Base-by-base conservation (phyloP, 2,888 invertebrate species). In the Eupelmus urozonus region DNA sequence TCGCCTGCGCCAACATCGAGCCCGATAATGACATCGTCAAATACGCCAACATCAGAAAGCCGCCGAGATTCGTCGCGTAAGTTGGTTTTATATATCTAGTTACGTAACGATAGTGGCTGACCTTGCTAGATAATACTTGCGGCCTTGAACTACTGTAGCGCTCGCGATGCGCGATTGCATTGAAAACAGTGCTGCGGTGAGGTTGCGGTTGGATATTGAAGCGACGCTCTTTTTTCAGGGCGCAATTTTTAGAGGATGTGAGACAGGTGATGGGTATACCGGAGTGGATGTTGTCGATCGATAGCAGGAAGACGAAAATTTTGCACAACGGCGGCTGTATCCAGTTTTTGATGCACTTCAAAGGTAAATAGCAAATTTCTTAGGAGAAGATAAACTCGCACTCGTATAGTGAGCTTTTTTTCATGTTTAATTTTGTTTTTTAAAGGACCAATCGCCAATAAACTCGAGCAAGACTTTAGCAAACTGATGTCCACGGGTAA, bases 1-100 rank as follows among this genome's bases (percentile, higher is more conserved):
- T 95, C 88, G 97, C 97, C 0, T 97, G 97, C 89, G 97, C 97
- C 70, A 97, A 97, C 88, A 96, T 98, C 80, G 95, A 95, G 86
- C 95, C 96, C 0, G 97, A 97, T 88, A 94, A 96, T 86, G 96
- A 97, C 88, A 96, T 97, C 80, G 94, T 97, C 67, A 97, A 97
- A 90, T 97, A 95, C 85, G 95, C 95, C 0, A 97, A 97, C 83
- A 93, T 97, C 40, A 94, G 95, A 89, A 96, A 95, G 88, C 95
- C 96, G 62, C 96, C 97, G 0, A 92, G 96, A 89, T 97, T 97
- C 90, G 96, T 96, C 20, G 92, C 96, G 96, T 97, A 91, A 93
- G 94, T 85, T 57, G n/a, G n/a, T n/a, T n/a, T n/a, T n/a, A n/a
- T n/a, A n/a, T n/a, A n/a, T n/a, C n/a, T n/a, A n/a, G n/a, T n/a